Base-by-base conservation (phyloP, 1,140 invertebrate species). In the Mizuhopecten yessoensis region DNA sequence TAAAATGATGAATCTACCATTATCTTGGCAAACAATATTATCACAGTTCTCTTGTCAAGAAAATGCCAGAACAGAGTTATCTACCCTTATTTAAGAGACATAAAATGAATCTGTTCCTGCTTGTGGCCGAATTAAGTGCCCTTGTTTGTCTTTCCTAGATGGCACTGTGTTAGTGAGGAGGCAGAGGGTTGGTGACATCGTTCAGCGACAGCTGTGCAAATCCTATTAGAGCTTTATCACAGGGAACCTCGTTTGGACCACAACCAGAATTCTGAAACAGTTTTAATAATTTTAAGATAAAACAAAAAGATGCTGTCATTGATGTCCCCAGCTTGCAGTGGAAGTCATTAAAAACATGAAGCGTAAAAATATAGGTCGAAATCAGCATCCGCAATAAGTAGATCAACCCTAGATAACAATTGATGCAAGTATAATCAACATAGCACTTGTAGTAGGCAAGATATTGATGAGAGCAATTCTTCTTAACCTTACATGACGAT, bases 181-280 rank as follows among this genome's bases (percentile, higher is more conserved):
- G 57, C 15, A 75, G 57, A 29, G 57, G 57, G 57, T 75, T 75
- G 9, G 57, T 75, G 2, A 39, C 91, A 49, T 95, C 94, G 34
- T 93, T 95, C 3, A 99, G 98, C 57, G 99, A 99, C 94, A 99
- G 98, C 97, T 99, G 99, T 96, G 99, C 99, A 97, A 98, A 99
- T 94, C 99, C 99, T 95, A 99, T 98, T 91, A 99, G 97, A 15
- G 98, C 98, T 94, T 99, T 98, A 96, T 99, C 99, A 97, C 99
- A 99, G 29, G 98, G 98, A 34, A 98, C 97, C 97, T 99, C 98
- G 95, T 98, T 98, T 33, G 97, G 97, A 92, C 97, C 98, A 93
- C 98, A 97, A 87, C 98, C 98, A 45, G 98, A 98, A 96, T 98
- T 98, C 98, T 99, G 97, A 90, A 97, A n/a, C n/a, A n/a, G n/a